Base-by-base conservation (phyloP, 2,888 invertebrate species). In the Scaptodrosophila latifasciaeformis region DNA sequence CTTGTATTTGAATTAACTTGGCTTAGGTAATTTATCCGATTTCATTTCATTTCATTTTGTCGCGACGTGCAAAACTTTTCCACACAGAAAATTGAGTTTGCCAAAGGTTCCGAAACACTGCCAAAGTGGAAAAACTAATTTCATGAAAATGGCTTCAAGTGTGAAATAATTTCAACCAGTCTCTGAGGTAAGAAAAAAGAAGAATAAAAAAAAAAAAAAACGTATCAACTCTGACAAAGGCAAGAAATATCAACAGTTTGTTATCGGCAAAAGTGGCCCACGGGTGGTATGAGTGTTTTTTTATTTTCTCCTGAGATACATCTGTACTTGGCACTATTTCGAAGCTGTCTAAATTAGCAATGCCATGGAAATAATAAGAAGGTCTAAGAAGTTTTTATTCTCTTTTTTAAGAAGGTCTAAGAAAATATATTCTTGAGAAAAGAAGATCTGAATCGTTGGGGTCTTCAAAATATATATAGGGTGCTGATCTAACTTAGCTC, bases 111-210 rank as follows among this genome's bases (percentile, higher is more conserved):
- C 45, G 13, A 2, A 29, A 35, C 31, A 39, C 27, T 50, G 49
- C 37, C 49, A 50, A 44, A 56, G 56, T 57, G 40, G 78, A 75
- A 80, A 76, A 76, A 78, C 75, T 80, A 80, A 76, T 76, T 80
- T 80, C 75, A 65, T 55, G 71, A 62, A 67, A 80, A 76, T 78
- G 66, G 62, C 59, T 66, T 70, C 68, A 64, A 61, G 70, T 80
- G 81, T 74, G 78, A 77, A 75, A 77, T 80, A 77, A 80, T 80
- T 80, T 80, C 27, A 34, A 17, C 7, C 49, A 49, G n/a, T n/a
- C n/a, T n/a, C n/a, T n/a, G n/a, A n/a, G n/a, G n/a, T n/a, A n/a
- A n/a, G n/a, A 40, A 44, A 42, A 42, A 21, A 15, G 29, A 34
- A 31, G 5, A 18, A 18, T 10, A 46, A 34, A 6, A 34, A 18